phyloP scores from a whole-genome alignment of 2,888 invertebrate species.

The Abrostola triplasia region DNA sequence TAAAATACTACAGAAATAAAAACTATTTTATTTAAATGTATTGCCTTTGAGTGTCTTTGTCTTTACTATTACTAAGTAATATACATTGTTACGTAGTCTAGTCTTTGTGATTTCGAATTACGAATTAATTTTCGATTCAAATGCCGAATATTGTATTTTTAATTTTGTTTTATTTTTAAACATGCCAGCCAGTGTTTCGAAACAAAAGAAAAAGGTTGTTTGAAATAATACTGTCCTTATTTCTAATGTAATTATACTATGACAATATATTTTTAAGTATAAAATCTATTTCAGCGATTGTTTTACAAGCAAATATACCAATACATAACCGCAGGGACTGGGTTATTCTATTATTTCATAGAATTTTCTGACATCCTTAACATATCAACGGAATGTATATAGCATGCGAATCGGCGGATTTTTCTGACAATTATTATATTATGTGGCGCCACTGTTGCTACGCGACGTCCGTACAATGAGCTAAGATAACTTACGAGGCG shows the following conservation, averaged over 20 bases:
- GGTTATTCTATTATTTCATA: slow-evolving; percentile 24
- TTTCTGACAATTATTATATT: slow-evolving; percentile 36
- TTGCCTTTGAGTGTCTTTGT: too few species aligned
- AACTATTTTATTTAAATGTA: too few species aligned
- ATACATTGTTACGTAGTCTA: neutral
- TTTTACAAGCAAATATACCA: neutral
- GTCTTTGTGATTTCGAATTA: neutral
- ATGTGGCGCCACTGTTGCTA: slow-evolving; percentile 52
- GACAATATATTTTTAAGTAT: neutral
- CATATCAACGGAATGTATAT: slow-evolving; percentile 23
- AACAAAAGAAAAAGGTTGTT: slow-evolving; percentile 1
- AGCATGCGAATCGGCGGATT: slow-evolving; percentile 38
- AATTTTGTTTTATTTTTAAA: neutral
- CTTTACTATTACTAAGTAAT: neutral
- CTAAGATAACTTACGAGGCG: slow-evolving; percentile 8
- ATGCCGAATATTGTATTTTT: neutral
- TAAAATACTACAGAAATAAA: too few species aligned
- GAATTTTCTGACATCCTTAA: slow-evolving; percentile 22
- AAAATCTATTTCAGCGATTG: neutral
- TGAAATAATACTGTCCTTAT: neutral
- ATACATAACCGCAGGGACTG: slow-evolving; percentile 8
- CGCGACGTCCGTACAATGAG: slow-evolving; percentile 12
- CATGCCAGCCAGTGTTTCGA: neutral
- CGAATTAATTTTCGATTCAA: neutral
- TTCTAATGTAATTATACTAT: neutral